These are phyloP conservation scores for Arrhopalites spinosus DNA, from an alignment of 2,888 invertebrate species.

Conservation along the genomic window DNA sequence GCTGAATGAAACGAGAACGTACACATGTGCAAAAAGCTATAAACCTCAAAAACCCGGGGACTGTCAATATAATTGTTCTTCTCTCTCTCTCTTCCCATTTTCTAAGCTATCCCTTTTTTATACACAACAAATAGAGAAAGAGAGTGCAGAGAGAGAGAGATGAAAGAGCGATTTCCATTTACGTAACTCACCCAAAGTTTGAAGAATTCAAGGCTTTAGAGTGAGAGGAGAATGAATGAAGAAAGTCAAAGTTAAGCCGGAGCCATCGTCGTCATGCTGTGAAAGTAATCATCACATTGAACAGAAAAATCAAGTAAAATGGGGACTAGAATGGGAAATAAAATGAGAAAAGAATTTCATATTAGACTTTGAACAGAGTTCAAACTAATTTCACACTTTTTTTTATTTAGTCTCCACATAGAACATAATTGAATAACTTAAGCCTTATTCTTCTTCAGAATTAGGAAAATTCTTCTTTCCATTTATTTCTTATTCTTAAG, in stretches of 20 bases:
- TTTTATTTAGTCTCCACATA: constrained; percentile 5
- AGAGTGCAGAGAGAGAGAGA: not conserved
- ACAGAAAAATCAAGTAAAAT: constrained; percentile 21
- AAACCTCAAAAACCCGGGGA: constrained; percentile 5
- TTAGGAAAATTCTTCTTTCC: too few species aligned
- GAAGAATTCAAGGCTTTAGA: not conserved
- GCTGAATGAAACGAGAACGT: constrained; percentile 2
- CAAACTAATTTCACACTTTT: constrained; percentile 35
- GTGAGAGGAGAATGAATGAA: not conserved
- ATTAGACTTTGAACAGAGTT: constrained; percentile 15
- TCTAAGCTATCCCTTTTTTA: not conserved
- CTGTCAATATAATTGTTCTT: constrained; percentile 12
- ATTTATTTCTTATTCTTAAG: too few species aligned
- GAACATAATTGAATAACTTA: not conserved
- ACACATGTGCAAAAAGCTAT: not conserved
- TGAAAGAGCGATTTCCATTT: constrained; percentile 26
- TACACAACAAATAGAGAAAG: not conserved
- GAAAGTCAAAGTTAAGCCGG: not conserved
- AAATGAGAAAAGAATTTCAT: not conserved
- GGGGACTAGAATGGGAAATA: constrained; percentile 28
- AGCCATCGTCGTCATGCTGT: constrained; percentile 10
- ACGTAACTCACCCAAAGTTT: constrained; percentile 15
- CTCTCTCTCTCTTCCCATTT: not conserved
- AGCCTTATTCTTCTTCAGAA: not conserved
- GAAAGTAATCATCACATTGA: constrained; percentile 32